Base-by-base conservation (phyloP, 2,113 vertebrate species). In the Melanerpes aurifrons region DNA sequence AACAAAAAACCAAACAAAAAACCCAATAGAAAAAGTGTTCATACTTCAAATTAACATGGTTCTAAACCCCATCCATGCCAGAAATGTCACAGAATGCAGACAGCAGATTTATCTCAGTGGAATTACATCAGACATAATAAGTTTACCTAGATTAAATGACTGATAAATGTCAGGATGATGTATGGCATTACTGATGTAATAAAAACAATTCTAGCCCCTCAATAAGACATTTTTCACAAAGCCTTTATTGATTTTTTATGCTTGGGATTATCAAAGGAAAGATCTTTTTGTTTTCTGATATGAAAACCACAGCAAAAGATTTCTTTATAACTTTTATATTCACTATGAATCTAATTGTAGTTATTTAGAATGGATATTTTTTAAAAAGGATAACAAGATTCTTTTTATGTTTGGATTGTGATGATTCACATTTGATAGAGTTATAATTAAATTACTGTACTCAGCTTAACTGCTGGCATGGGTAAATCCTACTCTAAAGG, bases 401-500 rank as follows among this genome's bases (percentile, higher is more conserved):
- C 2, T 79, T 79, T 92, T 91, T 17, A 73, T 43, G 3, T 87
- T 92, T 68, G 19, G 35, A 71, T 89, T 82, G 12, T 45, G 74
- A 74, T 0, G 1, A 75, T 77, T 89, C 89, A 54, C 3, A 20
- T 81, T 90, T 83, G 69, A 87, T 91, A 61, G 37, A 68, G 29
- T 69, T 91, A 71, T 88, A 95, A 96, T 94, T 90, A 83, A 94
- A 86, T 87, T 88, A 90, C 66, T 66, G 75, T 80, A 81, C 62
- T 58, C 48, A 87, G 32, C 6, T 58, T 91, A 83, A 57, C 69
- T 95, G 43, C 66, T 91, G 82, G 76, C n/a, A 0, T 25, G 86
- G 78, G 78, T 78, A 87, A 89, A 82, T 29, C 12, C 13, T 77
- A 10, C 66, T 92, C 72, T 93, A 71, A 89, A 82, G 58, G 29